Evolutionary conservation across 2,113 vertebrate species (phyloP).

Genomic region (Ranitomeya variabilis): DNA sequence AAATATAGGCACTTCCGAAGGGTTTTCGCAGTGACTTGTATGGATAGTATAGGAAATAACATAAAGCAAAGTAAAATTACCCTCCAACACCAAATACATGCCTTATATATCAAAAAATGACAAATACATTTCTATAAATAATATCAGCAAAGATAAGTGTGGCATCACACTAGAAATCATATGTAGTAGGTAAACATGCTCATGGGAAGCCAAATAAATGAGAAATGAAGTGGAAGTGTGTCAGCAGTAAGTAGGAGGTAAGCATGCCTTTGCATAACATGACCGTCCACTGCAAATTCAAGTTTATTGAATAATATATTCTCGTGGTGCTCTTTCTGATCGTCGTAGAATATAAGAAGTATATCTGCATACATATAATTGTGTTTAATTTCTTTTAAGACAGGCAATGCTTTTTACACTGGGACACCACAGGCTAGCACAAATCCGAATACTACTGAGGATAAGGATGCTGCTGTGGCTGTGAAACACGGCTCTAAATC

Average conservation of each 20-base stretch:
- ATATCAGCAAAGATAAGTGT: too few species aligned
- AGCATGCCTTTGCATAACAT: neutral
- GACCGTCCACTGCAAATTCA: neutral
- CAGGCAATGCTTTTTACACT: neutral
- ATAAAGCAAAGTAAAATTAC: too few species aligned
- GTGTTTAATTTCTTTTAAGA: neutral
- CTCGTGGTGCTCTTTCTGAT: neutral
- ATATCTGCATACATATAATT: neutral
- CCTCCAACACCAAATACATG: too few species aligned
- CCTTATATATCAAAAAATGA: too few species aligned
- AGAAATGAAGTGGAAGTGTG: neutral
- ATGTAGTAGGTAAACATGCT: neutral
- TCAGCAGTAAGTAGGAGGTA: neutral
- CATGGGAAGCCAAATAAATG: neutral
- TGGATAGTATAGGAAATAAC: too few species aligned
- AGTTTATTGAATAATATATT: neutral
- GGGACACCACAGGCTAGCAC: neutral
- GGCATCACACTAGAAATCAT: neutral
- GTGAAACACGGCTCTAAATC: neutral
- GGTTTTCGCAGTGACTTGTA: too few species aligned
- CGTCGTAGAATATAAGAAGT: too few species aligned
- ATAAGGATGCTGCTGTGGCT: neutral
- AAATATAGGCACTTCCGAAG: too few species aligned
- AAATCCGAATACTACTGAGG: neutral
- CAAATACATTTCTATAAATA: too few species aligned